Evolutionary conservation across 1,140 invertebrate genomes (phyloP).

Genomic region (Brevipalpus yothersi): DNA sequence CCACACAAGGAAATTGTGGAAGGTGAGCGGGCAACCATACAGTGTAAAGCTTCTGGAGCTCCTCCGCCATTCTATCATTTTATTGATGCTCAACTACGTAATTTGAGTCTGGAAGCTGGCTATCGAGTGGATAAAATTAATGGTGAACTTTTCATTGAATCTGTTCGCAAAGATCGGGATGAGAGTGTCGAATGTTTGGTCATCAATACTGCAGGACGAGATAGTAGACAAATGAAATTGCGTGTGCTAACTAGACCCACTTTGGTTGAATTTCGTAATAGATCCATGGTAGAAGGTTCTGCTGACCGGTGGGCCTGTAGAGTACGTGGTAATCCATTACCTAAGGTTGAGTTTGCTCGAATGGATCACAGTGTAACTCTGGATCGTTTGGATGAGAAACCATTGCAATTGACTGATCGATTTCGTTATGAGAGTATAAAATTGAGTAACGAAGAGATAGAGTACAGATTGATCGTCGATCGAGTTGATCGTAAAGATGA

Average conservation of each 20-base stretch:
- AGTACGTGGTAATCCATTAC: slow-evolving; percentile 45
- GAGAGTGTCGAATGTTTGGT: slow-evolving; percentile 58
- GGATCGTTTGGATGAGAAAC: background rate
- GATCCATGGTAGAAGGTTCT: slow-evolving; percentile 33
- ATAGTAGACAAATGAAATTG: slow-evolving; percentile 27
- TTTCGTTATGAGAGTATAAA: background rate
- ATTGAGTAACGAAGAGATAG: background rate
- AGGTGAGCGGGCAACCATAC: slow-evolving; percentile 41
- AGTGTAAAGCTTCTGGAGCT: slow-evolving; percentile 51
- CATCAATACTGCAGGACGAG: slow-evolving; percentile 46
- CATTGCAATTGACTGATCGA: background rate
- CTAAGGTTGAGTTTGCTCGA: slow-evolving; percentile 36
- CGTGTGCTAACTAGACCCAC: slow-evolving; percentile 31
- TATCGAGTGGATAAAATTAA: slow-evolving; percentile 37
- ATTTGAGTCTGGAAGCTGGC: slow-evolving; percentile 35
- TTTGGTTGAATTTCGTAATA: slow-evolving; percentile 47
- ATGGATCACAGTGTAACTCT: slow-evolving; percentile 18
- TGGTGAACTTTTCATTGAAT: slow-evolving; percentile 39
- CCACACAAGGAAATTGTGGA: slow-evolving; percentile 39
- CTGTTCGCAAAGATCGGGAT: slow-evolving; percentile 42
- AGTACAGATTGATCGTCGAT: background rate
- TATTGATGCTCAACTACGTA: slow-evolving; percentile 27
- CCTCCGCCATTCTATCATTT: slow-evolving; percentile 52
- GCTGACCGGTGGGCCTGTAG: slow-evolving; percentile 42
- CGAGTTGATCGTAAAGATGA: slow-evolving; percentile 38